Base-by-base conservation (phyloP, 2,888 invertebrate species). In the Iphiclides podalirius region DNA sequence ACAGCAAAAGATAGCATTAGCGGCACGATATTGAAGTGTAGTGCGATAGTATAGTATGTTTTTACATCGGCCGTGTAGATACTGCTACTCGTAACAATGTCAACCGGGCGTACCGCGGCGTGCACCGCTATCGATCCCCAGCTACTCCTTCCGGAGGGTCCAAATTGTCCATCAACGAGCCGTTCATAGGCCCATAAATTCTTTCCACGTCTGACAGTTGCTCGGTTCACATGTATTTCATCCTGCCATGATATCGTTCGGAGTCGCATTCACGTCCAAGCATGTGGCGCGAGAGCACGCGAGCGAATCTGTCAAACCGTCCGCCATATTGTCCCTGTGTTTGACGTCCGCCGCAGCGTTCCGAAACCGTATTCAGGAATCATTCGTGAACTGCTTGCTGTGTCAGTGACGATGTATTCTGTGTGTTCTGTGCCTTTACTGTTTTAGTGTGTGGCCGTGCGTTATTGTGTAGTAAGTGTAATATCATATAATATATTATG, bases 171-270 rank as follows among this genome's bases (percentile, higher is more conserved):
- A 58, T 59, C 53, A 49, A 57, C 57, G 52, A 55, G 58, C 58
- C 54, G 55, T 39, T 38, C 58, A 41, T 38, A 42, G 14, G 33
- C 76, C 74, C 86, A 87, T 88, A 88, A 87, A 87, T 88, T 88
- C 87, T 88, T 85, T 87, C 80, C 65, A 72, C 70, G 59, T 49
- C 72, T 87, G 87, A 88, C 88, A 87, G 82, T 72, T 78, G 75
- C 46, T 55, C 64, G 62, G 72, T 70, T 79, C 75, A 76, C 84
- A 80, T 78, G 78, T 80, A 67, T 68, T 57, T 66, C 68, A 70
- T 72, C 68, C 67, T 73, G 70, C 61, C 59, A 72, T 74, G 75
- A 50, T 58, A 57, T 61, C 58, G 50, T 55, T 33, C 38, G 43
- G 41, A 54, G 57, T 63, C 67, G 68, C 81, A 82, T 75, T 80